These are phyloP conservation scores for Plestiodon gilberti DNA, from an alignment of 2,113 vertebrate genomes.

Conservation along the genomic window DNA sequence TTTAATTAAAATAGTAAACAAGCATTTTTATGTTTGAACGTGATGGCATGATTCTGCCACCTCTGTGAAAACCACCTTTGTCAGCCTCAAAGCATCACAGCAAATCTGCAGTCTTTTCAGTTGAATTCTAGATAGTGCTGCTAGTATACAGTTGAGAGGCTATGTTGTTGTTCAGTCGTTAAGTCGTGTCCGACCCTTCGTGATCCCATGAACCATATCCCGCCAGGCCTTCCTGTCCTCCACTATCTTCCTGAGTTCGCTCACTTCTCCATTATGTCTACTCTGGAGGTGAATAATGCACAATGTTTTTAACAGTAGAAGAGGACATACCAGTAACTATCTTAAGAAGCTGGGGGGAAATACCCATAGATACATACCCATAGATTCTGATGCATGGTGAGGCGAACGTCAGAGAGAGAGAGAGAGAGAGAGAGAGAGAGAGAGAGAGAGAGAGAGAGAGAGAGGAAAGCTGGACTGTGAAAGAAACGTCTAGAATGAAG, in stretches of 20 bases:
- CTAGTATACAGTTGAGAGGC: not conserved
- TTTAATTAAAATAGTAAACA: conserved; percentile 26
- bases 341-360: not conserved
- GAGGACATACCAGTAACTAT: not conserved
- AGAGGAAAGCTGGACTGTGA: too few relatives aligned
- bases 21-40: conserved; percentile 13
- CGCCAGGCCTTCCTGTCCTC: too few relatives aligned
- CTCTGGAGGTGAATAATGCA: not conserved
- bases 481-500: too few relatives aligned
- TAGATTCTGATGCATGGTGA: too few relatives aligned
- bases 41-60: not conserved
- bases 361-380: not conserved
- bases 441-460: too few relatives aligned
- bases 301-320: conserved; percentile 7
- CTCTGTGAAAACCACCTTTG: not conserved
- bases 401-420: too few relatives aligned
- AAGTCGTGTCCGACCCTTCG: too few relatives aligned
- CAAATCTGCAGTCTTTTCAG: not conserved
- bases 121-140: not conserved
- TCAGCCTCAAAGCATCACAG: not conserved
- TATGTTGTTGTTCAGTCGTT: too few relatives aligned
- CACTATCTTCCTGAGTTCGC: too few relatives aligned
- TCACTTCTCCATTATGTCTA: not conserved
- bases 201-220: too few relatives aligned
- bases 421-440: too few relatives aligned